These are phyloP conservation scores for Kradibia gibbosae DNA, from an alignment of 1,140 invertebrate species.

Conservation along the genomic window DNA sequence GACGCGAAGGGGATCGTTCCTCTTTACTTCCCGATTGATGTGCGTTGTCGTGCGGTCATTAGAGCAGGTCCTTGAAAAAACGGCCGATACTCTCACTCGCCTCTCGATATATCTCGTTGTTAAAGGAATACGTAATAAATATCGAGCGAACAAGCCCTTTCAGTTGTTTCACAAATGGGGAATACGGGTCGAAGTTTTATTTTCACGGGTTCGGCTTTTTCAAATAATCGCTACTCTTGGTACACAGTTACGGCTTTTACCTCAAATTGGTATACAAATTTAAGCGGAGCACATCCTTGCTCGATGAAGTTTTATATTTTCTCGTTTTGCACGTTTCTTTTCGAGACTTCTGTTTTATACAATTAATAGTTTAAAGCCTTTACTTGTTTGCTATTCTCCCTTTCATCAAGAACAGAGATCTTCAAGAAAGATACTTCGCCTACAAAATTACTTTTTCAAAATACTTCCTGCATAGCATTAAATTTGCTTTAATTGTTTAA, in stretches of 20 bases:
- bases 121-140: background rate
- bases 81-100: background rate
- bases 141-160: background rate
- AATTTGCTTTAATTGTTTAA: background rate
- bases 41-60: background rate
- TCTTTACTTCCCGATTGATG: background rate
- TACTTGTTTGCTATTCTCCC: background rate
- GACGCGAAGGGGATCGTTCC: background rate
- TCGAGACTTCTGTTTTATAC: background rate
- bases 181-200: background rate
- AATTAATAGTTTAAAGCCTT: background rate
- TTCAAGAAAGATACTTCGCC: background rate
- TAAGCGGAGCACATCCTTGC: background rate
- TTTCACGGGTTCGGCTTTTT: background rate
- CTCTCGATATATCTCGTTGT: background rate
- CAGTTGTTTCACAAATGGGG: background rate
- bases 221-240: background rate
- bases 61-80: background rate
- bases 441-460: background rate
- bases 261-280: too few relatives aligned
- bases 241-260: background rate
- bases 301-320: background rate
- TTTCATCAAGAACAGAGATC: background rate
- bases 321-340: background rate
- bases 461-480: background rate